Evolutionary conservation across 2,797 vertebrate species (phyloP).

Genomic region (Basileuterus tristriatus): DNA sequence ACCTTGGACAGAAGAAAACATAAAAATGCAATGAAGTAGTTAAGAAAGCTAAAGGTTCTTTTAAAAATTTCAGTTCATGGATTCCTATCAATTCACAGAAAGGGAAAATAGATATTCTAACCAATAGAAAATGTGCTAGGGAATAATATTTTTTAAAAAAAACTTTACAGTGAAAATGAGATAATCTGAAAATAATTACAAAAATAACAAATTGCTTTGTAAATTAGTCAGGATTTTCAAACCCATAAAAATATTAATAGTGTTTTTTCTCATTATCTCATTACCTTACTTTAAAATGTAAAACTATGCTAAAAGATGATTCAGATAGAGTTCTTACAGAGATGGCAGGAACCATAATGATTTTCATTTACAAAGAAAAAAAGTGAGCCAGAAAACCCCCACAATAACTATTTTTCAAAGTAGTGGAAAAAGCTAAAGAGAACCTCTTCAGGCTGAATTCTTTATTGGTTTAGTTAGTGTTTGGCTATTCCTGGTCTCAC

Average conservation of each 20-base stretch:
- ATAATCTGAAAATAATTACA: background rate
- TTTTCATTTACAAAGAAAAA: background rate
- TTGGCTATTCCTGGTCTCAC: background rate
- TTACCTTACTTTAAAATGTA: background rate
- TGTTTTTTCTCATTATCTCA: background rate
- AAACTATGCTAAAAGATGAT: background rate
- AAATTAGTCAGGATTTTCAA: background rate
- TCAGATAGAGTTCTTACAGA: background rate
- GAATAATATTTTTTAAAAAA: background rate
- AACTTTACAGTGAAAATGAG: background rate
- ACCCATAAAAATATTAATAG: background rate
- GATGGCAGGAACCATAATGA: background rate
- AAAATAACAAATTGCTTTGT: background rate
- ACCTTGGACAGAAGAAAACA: background rate
- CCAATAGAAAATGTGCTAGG: background rate
- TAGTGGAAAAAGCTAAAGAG: background rate
- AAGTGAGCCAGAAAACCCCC: rapidly evolving
- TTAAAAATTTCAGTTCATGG: background rate
- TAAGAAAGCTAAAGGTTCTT: background rate
- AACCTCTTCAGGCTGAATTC: background rate
- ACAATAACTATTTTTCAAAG: background rate
- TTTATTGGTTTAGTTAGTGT: background rate
- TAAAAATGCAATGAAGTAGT: background rate
- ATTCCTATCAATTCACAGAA: background rate
- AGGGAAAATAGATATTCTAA: background rate